Conservation (phyloP, 2,888 invertebrate species). For the Himalopsyche kuldschensis region DNA sequence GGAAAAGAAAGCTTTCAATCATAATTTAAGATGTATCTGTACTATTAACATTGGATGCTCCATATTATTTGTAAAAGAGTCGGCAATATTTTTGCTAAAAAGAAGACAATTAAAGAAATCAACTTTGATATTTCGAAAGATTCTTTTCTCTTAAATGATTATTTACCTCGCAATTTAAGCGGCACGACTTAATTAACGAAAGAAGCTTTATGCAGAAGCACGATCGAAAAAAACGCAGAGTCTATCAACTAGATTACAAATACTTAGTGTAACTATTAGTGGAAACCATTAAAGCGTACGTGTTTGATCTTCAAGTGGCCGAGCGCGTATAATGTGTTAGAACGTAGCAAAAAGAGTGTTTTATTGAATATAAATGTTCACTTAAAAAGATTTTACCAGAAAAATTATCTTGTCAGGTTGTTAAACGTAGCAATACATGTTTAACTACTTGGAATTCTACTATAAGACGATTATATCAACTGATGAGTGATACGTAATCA, state of each 20-base stretch:
- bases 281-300: conserved; percentile 21
- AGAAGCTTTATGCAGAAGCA: not conserved
- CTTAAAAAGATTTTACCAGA: not conserved
- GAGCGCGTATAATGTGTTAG: not conserved
- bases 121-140: not conserved
- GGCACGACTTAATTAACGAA: not conserved
- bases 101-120: not conserved
- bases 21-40: too few species aligned
- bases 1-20: too few species aligned
- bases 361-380: not conserved
- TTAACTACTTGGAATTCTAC: too few species aligned
- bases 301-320: not conserved
- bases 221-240: not conserved
- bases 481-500: too few species aligned
- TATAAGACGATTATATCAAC: too few species aligned
- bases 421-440: too few species aligned
- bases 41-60: too few species aligned
- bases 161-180: not conserved
- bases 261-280: conserved; percentile 25
- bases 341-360: not conserved
- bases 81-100: not conserved
- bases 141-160: not conserved
- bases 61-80: too few species aligned
- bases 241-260: conserved; percentile 16
- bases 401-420: not conserved